Percentiles rank a stretch among this genome's conserved stretches.
phyloP scores from a whole-genome alignment of 2,797 vertebrate species.

The Rhyacichthys aspro region DNA sequence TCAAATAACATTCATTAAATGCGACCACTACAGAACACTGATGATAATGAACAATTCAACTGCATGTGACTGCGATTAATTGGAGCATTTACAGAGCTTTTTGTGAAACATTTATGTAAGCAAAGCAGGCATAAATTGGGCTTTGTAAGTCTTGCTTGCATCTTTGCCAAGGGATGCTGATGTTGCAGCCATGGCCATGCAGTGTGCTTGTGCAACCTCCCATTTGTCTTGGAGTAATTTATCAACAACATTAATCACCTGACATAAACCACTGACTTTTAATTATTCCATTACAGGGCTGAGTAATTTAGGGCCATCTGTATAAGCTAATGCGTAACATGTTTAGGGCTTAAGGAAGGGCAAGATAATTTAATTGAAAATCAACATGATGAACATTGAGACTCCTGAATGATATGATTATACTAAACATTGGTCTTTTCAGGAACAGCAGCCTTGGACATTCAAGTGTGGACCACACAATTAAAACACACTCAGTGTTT shows the following conservation, averaged over 20 bases:
- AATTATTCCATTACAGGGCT: constrained; percentile 19
- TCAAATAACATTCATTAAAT: constrained; percentile 2
- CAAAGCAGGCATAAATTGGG: not conserved
- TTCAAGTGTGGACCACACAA: too few relatives aligned
- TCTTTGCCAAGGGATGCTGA: not conserved
- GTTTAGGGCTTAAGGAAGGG: constrained; percentile 18
- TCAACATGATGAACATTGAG: not conserved
- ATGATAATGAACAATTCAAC: not conserved
- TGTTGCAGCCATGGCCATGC: constrained; percentile 1
- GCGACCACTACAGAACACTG: not conserved
- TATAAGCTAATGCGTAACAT: constrained; percentile 6
- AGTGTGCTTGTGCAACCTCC: constrained; percentile 8
- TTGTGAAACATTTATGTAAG: constrained; percentile 5
- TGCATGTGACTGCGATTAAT: not conserved
- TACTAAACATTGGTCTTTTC: not conserved
- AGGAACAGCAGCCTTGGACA: constrained; percentile 1
- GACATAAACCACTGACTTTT: constrained; percentile 13
- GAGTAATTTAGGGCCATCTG: constrained; percentile 18
- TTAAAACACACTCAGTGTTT: too few relatives aligned
- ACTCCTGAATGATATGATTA: constrained; percentile 5
- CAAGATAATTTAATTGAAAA: constrained; percentile 3
- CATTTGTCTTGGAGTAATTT: constrained; percentile 3
- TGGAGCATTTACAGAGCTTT: not conserved
- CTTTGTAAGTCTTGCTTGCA: constrained; percentile 7
- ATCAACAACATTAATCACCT: constrained; percentile 16